These are phyloP conservation scores for Acrobasis suavella DNA, from an alignment of 2,888 invertebrate genomes.

Conservation along the genomic window DNA sequence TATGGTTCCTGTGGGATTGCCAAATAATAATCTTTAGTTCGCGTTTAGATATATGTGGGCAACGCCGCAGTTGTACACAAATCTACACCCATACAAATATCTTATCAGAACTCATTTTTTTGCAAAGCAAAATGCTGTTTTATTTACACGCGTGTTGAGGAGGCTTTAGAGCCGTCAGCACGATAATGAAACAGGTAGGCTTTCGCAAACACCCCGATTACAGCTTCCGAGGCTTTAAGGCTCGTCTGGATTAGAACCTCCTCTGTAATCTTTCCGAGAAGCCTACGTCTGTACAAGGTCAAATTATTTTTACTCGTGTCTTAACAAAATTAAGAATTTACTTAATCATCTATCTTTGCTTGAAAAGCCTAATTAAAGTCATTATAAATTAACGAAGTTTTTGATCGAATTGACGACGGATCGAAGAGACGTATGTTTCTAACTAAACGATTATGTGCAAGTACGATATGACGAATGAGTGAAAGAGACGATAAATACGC, in stretches of 20 bases:
- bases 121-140: background rate
- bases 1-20: too few species aligned
- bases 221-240: background rate
- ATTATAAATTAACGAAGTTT: too few species aligned
- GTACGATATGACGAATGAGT: too few species aligned
- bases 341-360: background rate
- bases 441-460: too few species aligned
- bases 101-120: background rate
- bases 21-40: too few species aligned
- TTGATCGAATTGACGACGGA: too few species aligned
- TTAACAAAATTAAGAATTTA: background rate
- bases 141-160: background rate
- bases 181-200: background rate
- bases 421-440: too few species aligned
- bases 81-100: background rate
- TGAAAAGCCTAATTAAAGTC: conserved; percentile 5
- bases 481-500: too few species aligned
- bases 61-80: too few species aligned
- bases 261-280: conserved; percentile 1
- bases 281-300: background rate
- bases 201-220: conserved; percentile 1
- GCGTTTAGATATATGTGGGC: too few species aligned
- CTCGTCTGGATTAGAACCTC: conserved; percentile 5
- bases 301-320: conserved; percentile 8
- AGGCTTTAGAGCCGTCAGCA: background rate